phyloP scores from a whole-genome alignment of 2,113 vertebrate species.

The Thamnaconus septentrionalis region DNA sequence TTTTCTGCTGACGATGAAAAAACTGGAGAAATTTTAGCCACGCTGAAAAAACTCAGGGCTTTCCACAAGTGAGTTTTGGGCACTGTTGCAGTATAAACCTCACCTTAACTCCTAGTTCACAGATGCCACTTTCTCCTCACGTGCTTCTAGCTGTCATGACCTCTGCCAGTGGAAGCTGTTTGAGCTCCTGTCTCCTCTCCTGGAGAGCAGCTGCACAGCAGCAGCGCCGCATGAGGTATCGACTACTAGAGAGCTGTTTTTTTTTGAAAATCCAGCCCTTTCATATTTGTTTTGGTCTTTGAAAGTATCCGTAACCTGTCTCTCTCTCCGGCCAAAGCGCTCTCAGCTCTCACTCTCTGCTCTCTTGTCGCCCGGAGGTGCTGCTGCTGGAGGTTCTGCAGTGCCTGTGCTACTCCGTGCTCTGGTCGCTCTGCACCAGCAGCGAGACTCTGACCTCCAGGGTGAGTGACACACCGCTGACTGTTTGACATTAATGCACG shows the following conservation, averaged over 20 bases:
- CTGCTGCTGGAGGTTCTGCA: constrained; percentile 79
- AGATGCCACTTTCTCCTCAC: too few species aligned
- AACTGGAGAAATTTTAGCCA: constrained; percentile 61
- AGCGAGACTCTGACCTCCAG: constrained; percentile 71
- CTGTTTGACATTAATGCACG: neutral
- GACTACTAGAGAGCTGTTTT: neutral
- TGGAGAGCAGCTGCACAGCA: constrained; percentile 55
- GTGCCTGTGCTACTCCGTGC: constrained; percentile 79
- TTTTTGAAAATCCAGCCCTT: neutral
- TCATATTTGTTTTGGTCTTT: too few species aligned
- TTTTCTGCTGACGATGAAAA: constrained; percentile 68
- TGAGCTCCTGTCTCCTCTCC: constrained; percentile 77
- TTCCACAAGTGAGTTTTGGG: constrained; percentile 83
- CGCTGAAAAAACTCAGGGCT: constrained; percentile 80
- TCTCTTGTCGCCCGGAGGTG: constrained; percentile 67
- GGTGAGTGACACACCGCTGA: constrained; percentile 68
- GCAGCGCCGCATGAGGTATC: constrained; percentile 77
- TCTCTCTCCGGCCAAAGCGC: neutral
- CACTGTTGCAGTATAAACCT: neutral
- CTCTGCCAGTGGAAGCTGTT: constrained; percentile 80
- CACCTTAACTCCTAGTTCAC: too few species aligned
- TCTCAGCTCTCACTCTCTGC: neutral
- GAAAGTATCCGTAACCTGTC: neutral
- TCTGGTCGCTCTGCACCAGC: constrained; percentile 83
- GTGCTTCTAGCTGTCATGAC: constrained; percentile 80